These are phyloP conservation scores for Trichogramma evanescens DNA, from an alignment of 2,888 invertebrate species.

Conservation along the genomic window DNA sequence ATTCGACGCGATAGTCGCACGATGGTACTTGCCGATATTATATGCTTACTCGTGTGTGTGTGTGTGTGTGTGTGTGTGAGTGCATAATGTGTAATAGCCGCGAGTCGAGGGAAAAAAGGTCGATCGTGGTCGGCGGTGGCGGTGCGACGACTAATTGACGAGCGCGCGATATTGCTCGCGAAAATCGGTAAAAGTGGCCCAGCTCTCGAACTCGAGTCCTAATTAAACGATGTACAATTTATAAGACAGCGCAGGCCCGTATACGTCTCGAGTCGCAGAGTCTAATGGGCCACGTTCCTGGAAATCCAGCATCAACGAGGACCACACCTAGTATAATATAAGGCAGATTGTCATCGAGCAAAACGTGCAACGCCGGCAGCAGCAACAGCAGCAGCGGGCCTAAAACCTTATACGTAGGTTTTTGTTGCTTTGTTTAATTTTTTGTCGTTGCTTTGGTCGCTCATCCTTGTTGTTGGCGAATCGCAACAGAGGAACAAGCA, in stretches of 20 bases:
- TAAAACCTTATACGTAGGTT: no score
- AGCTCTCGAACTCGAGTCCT: conserved; percentile 25
- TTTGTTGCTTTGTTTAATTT: neutral
- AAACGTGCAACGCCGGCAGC: no score
- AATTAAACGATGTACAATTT: conserved; percentile 49
- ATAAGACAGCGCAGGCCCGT: conserved; percentile 28
- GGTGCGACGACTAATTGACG: no score
- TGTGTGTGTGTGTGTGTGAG: no score
- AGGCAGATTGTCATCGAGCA: no score
- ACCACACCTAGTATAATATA: conserved; percentile 40
- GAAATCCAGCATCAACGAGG: conserved; percentile 41
- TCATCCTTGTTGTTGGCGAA: conserved; percentile 1
- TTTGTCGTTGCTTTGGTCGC: neutral
- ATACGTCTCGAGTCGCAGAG: conserved; percentile 31
- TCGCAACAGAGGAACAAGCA: neutral
- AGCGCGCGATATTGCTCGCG: conserved; percentile 27
- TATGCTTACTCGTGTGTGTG: no score
- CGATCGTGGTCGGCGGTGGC: no score
- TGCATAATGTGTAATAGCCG: no score
- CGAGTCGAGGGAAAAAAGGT: no score
- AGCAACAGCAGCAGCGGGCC: no score
- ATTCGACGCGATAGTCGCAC: no score
- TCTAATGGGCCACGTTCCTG: conserved; percentile 48
- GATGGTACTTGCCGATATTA: no score
- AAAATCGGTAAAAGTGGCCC: conserved; percentile 26